A percentile compares a stretch with the other conserved stretches of the same genome.
phyloP scores from a whole-genome alignment of 1,140 invertebrate species.

The Eueides isabella region DNA sequence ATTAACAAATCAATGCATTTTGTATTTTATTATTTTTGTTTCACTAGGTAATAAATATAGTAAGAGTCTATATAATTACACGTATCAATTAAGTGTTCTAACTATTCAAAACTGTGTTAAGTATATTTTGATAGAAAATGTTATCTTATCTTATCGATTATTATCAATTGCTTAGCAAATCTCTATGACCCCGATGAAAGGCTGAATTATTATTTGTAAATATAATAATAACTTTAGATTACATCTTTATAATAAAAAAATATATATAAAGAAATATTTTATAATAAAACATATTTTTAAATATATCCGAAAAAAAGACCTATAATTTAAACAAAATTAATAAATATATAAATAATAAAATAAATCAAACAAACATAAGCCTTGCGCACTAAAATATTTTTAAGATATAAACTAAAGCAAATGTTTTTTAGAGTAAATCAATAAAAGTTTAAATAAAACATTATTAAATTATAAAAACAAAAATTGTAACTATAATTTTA shows the following conservation, averaged over 20 bases:
- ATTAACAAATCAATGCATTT: not conserved
- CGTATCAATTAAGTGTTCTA: not conserved
- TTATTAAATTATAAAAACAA: no score
- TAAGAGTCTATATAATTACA: not conserved
- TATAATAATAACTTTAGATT: not conserved
- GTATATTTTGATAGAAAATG: conserved; percentile 22
- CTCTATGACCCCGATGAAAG: conserved; percentile 35
- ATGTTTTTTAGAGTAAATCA: no score
- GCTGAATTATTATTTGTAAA: conserved; percentile 13
- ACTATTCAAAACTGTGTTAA: not conserved
- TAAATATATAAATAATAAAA: no score
- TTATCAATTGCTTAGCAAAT: conserved; percentile 37
- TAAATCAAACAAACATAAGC: no score
- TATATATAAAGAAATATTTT: not conserved
- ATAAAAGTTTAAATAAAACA: no score
- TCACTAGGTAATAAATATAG: not conserved
- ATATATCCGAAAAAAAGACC: no score
- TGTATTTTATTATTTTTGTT: not conserved
- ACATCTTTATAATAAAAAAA: not conserved
- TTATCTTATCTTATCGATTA: conserved; percentile 59
- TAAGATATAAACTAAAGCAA: no score
- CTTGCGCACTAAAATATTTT: no score
- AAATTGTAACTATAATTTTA: no score
- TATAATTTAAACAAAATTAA: no score
- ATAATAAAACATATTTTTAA: not conserved